Conservation (phyloP, 53 echinoderm and acorn worm genomes). For the Paracentrotus lividus region DNA sequence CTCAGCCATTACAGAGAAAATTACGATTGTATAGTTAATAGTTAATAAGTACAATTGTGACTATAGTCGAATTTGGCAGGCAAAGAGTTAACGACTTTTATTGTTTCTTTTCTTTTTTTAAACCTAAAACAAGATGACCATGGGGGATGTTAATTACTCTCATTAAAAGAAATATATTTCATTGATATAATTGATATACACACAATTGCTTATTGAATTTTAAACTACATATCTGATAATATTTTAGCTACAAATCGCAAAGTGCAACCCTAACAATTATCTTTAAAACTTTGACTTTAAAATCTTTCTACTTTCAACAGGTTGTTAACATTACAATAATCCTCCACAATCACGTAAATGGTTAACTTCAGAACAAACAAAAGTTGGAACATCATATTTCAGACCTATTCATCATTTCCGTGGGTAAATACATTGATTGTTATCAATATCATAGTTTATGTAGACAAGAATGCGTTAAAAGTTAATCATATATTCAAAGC, state of each 20-base stretch:
- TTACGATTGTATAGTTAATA: too few species aligned
- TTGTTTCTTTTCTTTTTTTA: too few species aligned
- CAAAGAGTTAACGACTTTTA: too few species aligned
- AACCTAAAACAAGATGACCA: too few species aligned
- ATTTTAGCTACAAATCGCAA: too few species aligned
- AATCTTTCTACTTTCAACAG: neutral
- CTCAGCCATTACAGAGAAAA: too few species aligned
- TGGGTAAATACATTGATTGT: conserved; percentile 24
- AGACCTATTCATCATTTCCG: neutral
- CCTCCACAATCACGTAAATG: neutral
- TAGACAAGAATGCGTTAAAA: neutral
- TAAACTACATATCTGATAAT: neutral
- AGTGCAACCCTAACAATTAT: neutral
- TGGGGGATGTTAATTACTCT: too few species aligned
- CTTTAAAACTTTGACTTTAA: neutral
- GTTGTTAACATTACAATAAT: neutral
- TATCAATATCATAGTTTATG: neutral
- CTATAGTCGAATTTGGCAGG: too few species aligned
- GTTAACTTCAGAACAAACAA: neutral
- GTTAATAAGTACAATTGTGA: too few species aligned
- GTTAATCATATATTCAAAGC: neutral
- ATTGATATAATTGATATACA: too few species aligned
- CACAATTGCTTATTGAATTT: too few species aligned
- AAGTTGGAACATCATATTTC: neutral
- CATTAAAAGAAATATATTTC: too few species aligned